Evolutionary conservation across 2,888 invertebrate species (phyloP), one percentile per base, ranked within the genome.

Genomic region (Pilophorus perplexus): DNA sequence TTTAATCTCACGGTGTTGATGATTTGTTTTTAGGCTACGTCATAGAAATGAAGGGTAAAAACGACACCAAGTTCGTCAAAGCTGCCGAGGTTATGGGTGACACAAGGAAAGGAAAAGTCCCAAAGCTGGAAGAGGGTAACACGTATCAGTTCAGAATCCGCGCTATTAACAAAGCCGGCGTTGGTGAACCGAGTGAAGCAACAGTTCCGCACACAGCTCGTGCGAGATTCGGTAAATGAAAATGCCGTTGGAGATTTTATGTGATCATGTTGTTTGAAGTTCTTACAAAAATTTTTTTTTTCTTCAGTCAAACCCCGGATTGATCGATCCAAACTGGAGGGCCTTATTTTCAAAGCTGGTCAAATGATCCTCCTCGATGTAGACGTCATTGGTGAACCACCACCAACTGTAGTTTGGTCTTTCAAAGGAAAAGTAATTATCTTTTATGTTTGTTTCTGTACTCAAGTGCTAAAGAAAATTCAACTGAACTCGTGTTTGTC

Each of bases 111-210:
- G 96, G 93, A 25, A 87, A 89, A 6, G 94, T 98, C 0, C 88
- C 88, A 0, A 89, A 89, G 77, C 79, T 97, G 73, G 92, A 93
- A 75, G 93, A 94, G 79, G 94, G 94, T 18, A 93, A 93, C 77
- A 93, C 94, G 75, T 97, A 97, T 77, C 94, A 96, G 78, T 97
- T 96, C 83, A 82, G 94, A 33, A 85, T 95, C 1, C 83, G 90
- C n/a, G 98, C 98, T 18, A 80, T 96, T 12, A 99, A 99, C 79
- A 93, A 94, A 79, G 95, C 95, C 48, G 98, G 99, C 1, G 87
- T 86, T 42, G 93, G 93, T 0, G 92, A 93, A 73, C 91, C 94
- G 0, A 91, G 91, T 22, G 93, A 94, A 78, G 89, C 90, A 75
- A 93, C 93, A 59, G 89, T 90, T 79, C 91, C 91, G 82, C 93